Evolutionary conservation across 2,797 vertebrate genomes (phyloP).

Genomic region (Todus mexicanus): DNA sequence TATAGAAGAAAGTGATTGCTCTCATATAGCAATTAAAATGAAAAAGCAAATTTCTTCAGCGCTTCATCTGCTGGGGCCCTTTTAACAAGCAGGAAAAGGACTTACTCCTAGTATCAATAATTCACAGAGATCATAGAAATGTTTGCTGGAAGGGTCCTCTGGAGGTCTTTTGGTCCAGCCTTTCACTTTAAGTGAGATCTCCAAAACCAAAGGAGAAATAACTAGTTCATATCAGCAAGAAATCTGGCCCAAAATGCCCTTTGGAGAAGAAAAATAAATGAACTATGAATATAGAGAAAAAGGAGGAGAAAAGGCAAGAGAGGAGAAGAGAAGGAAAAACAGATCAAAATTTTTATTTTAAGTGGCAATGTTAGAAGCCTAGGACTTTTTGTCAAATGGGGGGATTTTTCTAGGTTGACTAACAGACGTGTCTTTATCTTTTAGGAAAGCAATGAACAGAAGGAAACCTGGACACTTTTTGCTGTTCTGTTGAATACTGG

Average conservation of each 20-base stretch:
- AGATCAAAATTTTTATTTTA: background rate
- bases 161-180: background rate
- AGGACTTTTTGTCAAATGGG: background rate
- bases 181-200: background rate
- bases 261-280: background rate
- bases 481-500: background rate
- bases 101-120: background rate
- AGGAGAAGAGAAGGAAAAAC: background rate
- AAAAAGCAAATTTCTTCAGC: background rate
- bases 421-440: slow-evolving; percentile 41
- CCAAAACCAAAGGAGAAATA: background rate
- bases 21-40: background rate
- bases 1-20: background rate
- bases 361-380: background rate
- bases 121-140: background rate
- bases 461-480: slow-evolving; percentile 3
- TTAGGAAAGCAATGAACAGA: slow-evolving; percentile 44
- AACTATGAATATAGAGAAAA: background rate
- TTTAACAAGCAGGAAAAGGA: background rate
- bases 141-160: background rate
- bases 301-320: background rate
- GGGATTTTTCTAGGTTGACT: background rate
- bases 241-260: background rate
- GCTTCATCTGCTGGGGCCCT: background rate
- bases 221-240: background rate